These are phyloP conservation scores for Adineta ricciae DNA, from an alignment of 2,888 invertebrate genomes.

Conservation along the genomic window DNA sequence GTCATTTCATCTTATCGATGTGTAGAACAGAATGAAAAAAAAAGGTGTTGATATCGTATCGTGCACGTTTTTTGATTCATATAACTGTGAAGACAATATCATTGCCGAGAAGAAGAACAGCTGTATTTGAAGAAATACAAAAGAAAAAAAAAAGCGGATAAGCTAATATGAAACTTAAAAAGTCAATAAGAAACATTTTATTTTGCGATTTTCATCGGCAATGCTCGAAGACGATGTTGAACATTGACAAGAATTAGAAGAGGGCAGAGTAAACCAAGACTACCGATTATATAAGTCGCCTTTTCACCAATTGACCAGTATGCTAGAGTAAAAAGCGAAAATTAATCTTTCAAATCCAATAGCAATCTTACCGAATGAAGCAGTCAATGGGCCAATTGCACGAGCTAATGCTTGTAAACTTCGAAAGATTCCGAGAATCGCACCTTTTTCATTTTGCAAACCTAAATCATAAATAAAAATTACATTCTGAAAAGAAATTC, in stretches of 20 bases:
- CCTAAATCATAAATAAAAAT: neutral
- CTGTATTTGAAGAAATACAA: neutral
- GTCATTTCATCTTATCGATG: neutral
- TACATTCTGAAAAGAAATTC: neutral
- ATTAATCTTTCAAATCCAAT: neutral
- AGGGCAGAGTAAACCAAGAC: neutral
- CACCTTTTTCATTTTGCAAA: constrained; percentile 65
- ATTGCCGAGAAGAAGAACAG: neutral
- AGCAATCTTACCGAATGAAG: constrained; percentile 63
- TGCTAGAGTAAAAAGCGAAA: neutral
- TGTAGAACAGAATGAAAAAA: neutral
- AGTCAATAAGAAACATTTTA: too few species aligned
- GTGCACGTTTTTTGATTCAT: neutral
- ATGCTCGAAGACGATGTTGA: neutral
- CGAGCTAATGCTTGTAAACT: constrained; percentile 86
- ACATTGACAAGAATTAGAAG: neutral
- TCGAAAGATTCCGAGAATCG: constrained; percentile 80
- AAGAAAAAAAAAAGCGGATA: neutral
- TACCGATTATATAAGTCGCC: neutral
- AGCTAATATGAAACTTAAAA: neutral
- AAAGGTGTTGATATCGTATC: neutral
- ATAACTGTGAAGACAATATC: neutral
- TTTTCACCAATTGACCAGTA: neutral
- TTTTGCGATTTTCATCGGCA: too few species aligned
- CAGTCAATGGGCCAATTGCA: constrained; percentile 76